phyloP scores from a whole-genome alignment of 2,797 vertebrate genomes.

The Tiaroga cobitis region DNA sequence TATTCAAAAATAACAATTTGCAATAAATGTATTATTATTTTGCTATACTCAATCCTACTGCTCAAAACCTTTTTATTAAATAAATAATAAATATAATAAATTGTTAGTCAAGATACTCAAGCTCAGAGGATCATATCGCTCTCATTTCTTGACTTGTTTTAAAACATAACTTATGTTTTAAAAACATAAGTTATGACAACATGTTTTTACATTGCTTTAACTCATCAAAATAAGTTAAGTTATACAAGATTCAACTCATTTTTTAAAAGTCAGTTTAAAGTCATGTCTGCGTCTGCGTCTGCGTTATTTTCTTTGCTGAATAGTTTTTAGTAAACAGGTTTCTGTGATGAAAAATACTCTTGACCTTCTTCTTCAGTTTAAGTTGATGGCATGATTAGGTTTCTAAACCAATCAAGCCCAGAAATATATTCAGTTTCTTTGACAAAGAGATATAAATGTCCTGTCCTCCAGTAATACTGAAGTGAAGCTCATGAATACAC shows the following conservation, averaged over 20 bases:
- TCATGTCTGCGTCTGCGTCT: not conserved
- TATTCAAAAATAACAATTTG: not conserved
- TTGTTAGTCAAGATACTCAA: not conserved
- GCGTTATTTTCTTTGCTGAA: not conserved
- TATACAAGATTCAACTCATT: no score
- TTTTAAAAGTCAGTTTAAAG: no score
- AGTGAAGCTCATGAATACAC: constrained; percentile 28
- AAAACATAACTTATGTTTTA: not conserved
- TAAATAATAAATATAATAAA: not conserved
- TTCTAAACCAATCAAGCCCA: constrained; percentile 14
- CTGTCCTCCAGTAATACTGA: constrained; percentile 10
- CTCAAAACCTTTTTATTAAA: not conserved
- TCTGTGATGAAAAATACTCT: not conserved
- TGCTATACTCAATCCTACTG: not conserved
- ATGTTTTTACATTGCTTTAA: no score
- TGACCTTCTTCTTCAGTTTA: constrained; percentile 8
- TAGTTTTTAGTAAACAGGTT: not conserved
- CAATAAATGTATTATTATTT: not conserved
- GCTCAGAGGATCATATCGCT: not conserved
- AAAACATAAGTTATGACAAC: no score
- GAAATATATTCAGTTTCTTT: not conserved
- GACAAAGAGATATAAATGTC: not conserved
- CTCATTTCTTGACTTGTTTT: not conserved
- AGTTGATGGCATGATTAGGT: constrained; percentile 11
- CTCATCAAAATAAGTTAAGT: no score